phyloP scores from a whole-genome alignment of 2,797 vertebrate species.

The Silurus aristotelis region DNA sequence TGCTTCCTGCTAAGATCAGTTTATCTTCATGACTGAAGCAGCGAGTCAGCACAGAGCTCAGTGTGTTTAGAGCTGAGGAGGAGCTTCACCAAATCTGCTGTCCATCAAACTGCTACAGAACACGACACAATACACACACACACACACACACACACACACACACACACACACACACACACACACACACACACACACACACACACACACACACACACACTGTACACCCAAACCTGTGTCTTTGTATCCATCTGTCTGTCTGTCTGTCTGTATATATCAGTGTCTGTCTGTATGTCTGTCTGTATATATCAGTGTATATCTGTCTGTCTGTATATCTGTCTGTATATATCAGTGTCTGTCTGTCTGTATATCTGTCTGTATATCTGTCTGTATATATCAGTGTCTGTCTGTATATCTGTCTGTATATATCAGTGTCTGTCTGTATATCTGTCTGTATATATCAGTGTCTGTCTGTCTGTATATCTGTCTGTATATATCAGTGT shows the following conservation, averaged over 20 bases:
- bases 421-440: too few relatives aligned
- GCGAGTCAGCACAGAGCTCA: slow-evolving; percentile 1
- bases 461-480: too few relatives aligned
- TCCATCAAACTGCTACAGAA: neutral
- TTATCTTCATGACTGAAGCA: neutral
- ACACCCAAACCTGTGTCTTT: too few relatives aligned
- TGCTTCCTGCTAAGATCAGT: slow-evolving; percentile 4
- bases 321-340: neutral
- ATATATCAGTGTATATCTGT: neutral
- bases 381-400: neutral
- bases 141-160: neutral
- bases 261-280: neutral
- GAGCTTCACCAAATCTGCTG: neutral
- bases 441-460: too few relatives aligned
- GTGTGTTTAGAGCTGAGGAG: neutral
- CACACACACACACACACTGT: too few relatives aligned
- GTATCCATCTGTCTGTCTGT: neutral
- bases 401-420: too few relatives aligned
- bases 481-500: too few relatives aligned
- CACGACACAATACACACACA: neutral
- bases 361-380: neutral
- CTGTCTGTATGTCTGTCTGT: neutral
- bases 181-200: too few relatives aligned
- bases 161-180: too few relatives aligned
- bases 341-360: neutral